Evolutionary conservation across 1,140 invertebrate genomes (phyloP).

Genomic region (Andrena cerasifolii): DNA sequence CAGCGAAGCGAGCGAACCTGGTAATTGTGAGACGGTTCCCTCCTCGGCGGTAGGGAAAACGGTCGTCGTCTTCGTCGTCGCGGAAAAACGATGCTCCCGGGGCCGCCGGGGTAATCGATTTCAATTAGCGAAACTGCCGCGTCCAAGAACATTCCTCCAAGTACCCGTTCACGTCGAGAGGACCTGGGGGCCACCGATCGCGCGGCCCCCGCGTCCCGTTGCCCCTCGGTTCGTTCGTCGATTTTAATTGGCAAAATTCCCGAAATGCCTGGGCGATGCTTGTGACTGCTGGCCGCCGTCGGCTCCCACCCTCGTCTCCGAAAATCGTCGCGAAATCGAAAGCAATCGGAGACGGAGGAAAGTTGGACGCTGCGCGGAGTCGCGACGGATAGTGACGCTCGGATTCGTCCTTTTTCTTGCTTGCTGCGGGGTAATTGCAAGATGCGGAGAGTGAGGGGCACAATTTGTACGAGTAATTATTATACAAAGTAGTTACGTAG

Average conservation of each 20-base stretch:
- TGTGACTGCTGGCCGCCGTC: slow-evolving; percentile 35
- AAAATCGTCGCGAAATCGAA: slow-evolving; percentile 54
- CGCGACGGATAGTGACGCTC: no score
- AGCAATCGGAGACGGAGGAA: slow-evolving; percentile 40
- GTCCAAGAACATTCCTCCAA: slow-evolving; percentile 62
- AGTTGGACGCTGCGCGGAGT: background rate
- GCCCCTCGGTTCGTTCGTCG: slow-evolving; percentile 40
- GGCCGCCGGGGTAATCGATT: slow-evolving; percentile 62
- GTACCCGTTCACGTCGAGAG: slow-evolving; percentile 56
- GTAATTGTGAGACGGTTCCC: slow-evolving; percentile 58
- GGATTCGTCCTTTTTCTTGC: no score
- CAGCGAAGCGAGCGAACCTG: slow-evolving; percentile 48
- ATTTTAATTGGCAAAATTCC: slow-evolving; percentile 70
- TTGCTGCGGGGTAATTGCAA: no score
- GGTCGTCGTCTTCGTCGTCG: slow-evolving; percentile 9
- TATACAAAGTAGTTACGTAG: no score
- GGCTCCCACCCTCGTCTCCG: background rate
- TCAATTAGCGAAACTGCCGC: slow-evolving; percentile 70
- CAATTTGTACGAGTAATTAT: no score
- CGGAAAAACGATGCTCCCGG: slow-evolving; percentile 54
- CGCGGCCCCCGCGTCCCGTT: background rate
- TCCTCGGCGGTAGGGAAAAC: slow-evolving; percentile 3
- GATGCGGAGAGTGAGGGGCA: no score
- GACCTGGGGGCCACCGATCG: slow-evolving; percentile 26
- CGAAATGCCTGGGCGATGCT: slow-evolving; percentile 56